These are phyloP conservation scores for Drosophila yooni DNA, from an alignment of 2,888 invertebrate species.

Conservation along the genomic window DNA sequence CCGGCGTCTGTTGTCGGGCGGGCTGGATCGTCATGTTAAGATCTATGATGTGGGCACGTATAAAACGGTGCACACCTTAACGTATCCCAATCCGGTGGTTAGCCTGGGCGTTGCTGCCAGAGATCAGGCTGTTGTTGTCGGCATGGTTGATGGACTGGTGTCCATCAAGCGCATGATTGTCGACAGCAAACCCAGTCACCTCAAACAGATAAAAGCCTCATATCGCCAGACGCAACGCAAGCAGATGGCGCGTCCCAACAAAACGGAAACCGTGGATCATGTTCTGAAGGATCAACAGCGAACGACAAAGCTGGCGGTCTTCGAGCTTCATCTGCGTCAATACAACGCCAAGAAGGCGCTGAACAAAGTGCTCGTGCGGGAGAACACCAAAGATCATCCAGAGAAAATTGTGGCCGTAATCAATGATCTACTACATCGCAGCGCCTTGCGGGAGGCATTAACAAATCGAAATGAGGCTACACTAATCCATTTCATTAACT, in stretches of 20 bases:
- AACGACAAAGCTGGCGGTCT: slow-evolving; percentile 79
- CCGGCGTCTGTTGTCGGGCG: slow-evolving; percentile 93
- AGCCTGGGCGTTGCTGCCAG: slow-evolving; percentile 91
- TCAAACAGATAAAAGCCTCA: slow-evolving; percentile 69
- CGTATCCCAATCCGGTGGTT: slow-evolving; percentile 95
- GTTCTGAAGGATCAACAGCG: slow-evolving; percentile 85
- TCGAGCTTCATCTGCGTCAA: slow-evolving; percentile 90
- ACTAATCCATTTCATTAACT: slow-evolving; percentile 89
- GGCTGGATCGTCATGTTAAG: slow-evolving; percentile 96
- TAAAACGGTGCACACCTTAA: slow-evolving; percentile 94
- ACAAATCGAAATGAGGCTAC: slow-evolving; percentile 89
- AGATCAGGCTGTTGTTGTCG: slow-evolving; percentile 94
- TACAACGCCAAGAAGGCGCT: slow-evolving; percentile 94
- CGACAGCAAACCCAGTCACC: slow-evolving; percentile 81
- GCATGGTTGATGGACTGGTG: slow-evolving; percentile 96
- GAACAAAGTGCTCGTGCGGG: slow-evolving; percentile 88
- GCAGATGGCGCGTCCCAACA: background rate
- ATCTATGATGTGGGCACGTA: slow-evolving; percentile 95
- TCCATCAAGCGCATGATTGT: slow-evolving; percentile 93
- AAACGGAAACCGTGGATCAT: slow-evolving; percentile 85
- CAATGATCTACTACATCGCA: slow-evolving; percentile 94
- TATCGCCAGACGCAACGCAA: background rate
- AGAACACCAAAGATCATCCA: slow-evolving; percentile 88
- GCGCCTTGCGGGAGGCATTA: slow-evolving; percentile 91
- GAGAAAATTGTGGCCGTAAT: slow-evolving; percentile 92